A percentile compares a stretch with the other conserved stretches of the same genome.
phyloP scores from a whole-genome alignment of 2,113 vertebrate genomes.

The Perca flavescens region DNA sequence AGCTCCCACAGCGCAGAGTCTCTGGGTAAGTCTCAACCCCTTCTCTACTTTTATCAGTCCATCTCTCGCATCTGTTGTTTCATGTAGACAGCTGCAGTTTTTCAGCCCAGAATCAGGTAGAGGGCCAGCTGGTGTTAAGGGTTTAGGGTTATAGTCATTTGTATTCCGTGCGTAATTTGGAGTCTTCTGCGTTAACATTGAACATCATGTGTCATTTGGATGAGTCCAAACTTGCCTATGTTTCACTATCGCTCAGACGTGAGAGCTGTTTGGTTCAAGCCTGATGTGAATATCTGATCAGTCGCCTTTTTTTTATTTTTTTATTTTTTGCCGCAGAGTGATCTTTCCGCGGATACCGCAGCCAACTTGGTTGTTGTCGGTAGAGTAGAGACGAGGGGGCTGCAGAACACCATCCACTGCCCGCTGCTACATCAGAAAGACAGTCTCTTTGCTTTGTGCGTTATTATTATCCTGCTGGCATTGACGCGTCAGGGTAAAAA shows the following conservation, averaged over 20 bases:
- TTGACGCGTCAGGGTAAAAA: neutral
- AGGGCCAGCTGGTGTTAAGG: neutral
- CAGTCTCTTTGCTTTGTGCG: neutral
- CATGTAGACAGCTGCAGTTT: neutral
- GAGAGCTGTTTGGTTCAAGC: neutral
- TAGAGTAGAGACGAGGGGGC: neutral
- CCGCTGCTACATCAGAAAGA: neutral
- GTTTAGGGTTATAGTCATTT: neutral
- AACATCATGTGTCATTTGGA: neutral
- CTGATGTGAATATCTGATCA: constrained; percentile 12
- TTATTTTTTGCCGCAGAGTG: constrained; percentile 47
- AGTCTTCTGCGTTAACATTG: neutral
- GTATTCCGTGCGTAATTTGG: constrained; percentile 18
- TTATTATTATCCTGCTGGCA: neutral
- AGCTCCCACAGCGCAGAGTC: constrained; percentile 45
- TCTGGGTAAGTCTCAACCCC: constrained; percentile 72
- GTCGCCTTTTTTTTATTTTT: neutral
- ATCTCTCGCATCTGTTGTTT: neutral
- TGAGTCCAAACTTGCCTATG: neutral
- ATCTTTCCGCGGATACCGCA: constrained; percentile 45
- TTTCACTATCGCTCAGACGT: neutral
- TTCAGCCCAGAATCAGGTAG: neutral
- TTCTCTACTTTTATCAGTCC: no score
- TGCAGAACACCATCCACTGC: neutral
- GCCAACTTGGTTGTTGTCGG: constrained; percentile 3